phyloP scores from a whole-genome alignment of 2,113 vertebrate genomes.

The Ptychochromis oligacanthus region DNA sequence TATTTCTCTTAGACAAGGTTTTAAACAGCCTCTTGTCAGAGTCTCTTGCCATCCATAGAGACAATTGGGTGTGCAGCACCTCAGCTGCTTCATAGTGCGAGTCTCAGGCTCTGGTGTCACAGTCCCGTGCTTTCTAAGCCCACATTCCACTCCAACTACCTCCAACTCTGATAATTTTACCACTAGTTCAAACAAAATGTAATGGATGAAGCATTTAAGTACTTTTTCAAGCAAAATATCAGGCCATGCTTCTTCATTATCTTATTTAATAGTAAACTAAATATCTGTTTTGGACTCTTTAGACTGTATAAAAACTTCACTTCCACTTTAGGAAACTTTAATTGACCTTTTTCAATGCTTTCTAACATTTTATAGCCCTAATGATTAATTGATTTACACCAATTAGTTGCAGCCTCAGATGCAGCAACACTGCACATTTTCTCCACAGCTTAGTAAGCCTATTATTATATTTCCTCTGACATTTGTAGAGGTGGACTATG shows the following conservation, averaged over 20 bases:
- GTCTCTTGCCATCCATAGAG: neutral
- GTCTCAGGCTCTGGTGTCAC: neutral
- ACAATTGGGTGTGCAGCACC: too few species aligned
- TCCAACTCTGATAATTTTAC: neutral
- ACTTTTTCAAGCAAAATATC: neutral
- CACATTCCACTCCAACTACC: neutral
- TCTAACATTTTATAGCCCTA: neutral
- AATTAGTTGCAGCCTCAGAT: neutral
- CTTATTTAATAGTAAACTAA: neutral
- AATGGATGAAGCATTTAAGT: rapidly evolving
- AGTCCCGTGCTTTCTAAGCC: neutral
- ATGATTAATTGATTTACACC: neutral
- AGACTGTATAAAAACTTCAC: neutral
- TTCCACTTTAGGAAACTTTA: neutral
- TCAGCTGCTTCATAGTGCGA: neutral
- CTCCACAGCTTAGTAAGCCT: neutral
- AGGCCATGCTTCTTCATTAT: neutral
- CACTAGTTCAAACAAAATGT: neutral
- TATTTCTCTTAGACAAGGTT: neutral
- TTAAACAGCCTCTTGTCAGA: neutral
- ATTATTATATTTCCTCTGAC: neutral
- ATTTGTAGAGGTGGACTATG: neutral
- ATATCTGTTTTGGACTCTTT: neutral
- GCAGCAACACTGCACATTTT: neutral
- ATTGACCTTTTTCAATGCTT: neutral